Base-by-base conservation (phyloP, 2,888 invertebrate genomes). In the Lysandra bellargus region DNA sequence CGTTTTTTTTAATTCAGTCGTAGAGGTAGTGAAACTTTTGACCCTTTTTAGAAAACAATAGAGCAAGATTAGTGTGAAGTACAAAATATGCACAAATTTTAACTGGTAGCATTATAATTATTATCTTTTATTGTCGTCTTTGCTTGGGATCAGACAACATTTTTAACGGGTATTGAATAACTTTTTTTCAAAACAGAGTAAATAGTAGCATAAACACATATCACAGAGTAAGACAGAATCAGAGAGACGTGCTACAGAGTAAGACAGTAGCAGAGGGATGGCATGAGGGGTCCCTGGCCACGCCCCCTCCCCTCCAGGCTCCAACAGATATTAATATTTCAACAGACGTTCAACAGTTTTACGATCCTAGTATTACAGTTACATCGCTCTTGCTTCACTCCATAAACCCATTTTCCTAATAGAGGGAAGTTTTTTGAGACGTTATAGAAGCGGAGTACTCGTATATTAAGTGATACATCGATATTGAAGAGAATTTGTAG, bases 321-420 rank as follows among this genome's bases (percentile, higher is more conserved):
- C 64, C 69, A 69, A 12, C 3, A 17, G 69, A 33, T 69, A 69
- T 69, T 69, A 33, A 33, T 69, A 69, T 69, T 69, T 69, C 69
- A 69, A 69, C 69, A 69, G 33, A 14, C 69, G 33, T 69, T 69
- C 69, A 33, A 37, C 33, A 69, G 69, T 6, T 69, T 69, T 69
- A 69, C 33, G 69, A 17, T 69, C 33, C 14, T 12, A 30, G 23
- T 64, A 64, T 23, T 23, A 64, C 64, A 64, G 64, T 23, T 30
- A 30, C 30, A 12, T 17, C 69, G 33, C 69, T 69, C 33, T 69
- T 37, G 17, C 69, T 37, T 30, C 64, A 64, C 64, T 64, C 33
- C 33, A 69, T 33, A 69, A 37, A 69, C 69, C 69, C 17, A 69
- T 69, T 69, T 37, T 14, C 69, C 17, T 69, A 69, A 69, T 69